phyloP scores from a whole-genome alignment of 1,140 invertebrate genomes.

The Drosophila bipectinata region DNA sequence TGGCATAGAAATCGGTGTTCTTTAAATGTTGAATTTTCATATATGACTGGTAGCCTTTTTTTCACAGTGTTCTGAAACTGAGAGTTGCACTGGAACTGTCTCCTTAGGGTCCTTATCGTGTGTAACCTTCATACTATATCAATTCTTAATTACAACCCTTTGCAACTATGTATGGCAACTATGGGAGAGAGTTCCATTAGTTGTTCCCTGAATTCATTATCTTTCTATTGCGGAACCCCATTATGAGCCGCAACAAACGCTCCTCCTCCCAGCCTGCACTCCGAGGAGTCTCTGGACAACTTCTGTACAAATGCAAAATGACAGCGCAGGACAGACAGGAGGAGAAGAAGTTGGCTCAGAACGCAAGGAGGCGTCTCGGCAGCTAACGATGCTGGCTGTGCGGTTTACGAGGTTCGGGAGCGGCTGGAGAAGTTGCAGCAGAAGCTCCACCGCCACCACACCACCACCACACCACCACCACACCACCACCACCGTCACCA shows the following conservation, averaged over 20 bases:
- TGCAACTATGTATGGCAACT: slow-evolving; percentile 11
- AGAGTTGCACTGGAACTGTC: slow-evolving; percentile 7
- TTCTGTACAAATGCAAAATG: slow-evolving; percentile 63
- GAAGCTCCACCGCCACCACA: slow-evolving; percentile 9
- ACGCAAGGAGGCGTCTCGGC: slow-evolving; percentile 30
- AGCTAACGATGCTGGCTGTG: slow-evolving; percentile 60
- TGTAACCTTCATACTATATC: slow-evolving; percentile 32
- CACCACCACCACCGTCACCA: slow-evolving; percentile 13
- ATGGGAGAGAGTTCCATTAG: slow-evolving; percentile 21
- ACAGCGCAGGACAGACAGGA: slow-evolving; percentile 30
- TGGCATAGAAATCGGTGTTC: too few species aligned
- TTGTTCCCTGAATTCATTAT: slow-evolving; percentile 39
- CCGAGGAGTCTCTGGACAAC: slow-evolving; percentile 21
- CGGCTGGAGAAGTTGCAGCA: slow-evolving; percentile 9
- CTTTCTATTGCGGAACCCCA: slow-evolving; percentile 46
- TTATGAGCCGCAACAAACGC: slow-evolving; percentile 37
- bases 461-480: not conserved
- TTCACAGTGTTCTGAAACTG: not conserved
- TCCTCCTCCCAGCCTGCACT: not conserved
- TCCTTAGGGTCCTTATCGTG: slow-evolving; percentile 12
- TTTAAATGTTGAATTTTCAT: too few species aligned
- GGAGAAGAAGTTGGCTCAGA: not conserved
- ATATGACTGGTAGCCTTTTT: not conserved
- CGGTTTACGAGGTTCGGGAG: slow-evolving; percentile 48
- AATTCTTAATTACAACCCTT: slow-evolving; percentile 32